Evolutionary conservation across 37 sponge, comb jelly and placozoan genomes (phyloP).

Genomic region (Tethya wilhelma): DNA sequence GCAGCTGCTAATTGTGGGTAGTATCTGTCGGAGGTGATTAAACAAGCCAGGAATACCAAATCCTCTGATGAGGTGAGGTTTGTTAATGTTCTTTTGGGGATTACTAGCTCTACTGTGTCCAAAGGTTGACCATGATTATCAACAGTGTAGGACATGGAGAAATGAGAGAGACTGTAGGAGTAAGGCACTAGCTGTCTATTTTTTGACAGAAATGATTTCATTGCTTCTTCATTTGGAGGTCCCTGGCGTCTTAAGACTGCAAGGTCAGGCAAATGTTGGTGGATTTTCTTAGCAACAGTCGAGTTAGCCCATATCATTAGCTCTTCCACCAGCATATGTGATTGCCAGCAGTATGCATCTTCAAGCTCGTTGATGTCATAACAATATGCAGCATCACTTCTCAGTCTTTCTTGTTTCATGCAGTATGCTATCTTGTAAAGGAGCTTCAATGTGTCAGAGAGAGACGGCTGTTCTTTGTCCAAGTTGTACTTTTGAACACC

Average conservation of each 20-base stretch:
- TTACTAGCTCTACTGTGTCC: neutral
- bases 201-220: neutral
- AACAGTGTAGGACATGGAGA: neutral
- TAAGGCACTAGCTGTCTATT: neutral
- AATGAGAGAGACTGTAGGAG: constrained; percentile 18
- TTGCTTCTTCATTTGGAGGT: constrained; percentile 25
- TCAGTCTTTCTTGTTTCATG: constrained; percentile 19
- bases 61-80: neutral
- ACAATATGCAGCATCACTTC: constrained; percentile 8
- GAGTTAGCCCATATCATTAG: constrained; percentile 80
- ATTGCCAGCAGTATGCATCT: constrained; percentile 22
- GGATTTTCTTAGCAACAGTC: constrained; percentile 32
- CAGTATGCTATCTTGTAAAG: constrained; percentile 40
- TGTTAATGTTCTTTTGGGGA: neutral
- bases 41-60: neutral
- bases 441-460: constrained; percentile 18
- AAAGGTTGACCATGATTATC: no score
- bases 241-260: constrained; percentile 50
- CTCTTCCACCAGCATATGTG: constrained; percentile 61
- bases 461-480: neutral
- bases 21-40: constrained; percentile 13
- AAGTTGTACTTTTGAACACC: neutral
- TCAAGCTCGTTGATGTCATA: constrained; percentile 27
- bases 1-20: constrained; percentile 64
- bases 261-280: neutral